Base-by-base conservation (phyloP, 2,797 vertebrate genomes). In the Rhyacichthys aspro region DNA sequence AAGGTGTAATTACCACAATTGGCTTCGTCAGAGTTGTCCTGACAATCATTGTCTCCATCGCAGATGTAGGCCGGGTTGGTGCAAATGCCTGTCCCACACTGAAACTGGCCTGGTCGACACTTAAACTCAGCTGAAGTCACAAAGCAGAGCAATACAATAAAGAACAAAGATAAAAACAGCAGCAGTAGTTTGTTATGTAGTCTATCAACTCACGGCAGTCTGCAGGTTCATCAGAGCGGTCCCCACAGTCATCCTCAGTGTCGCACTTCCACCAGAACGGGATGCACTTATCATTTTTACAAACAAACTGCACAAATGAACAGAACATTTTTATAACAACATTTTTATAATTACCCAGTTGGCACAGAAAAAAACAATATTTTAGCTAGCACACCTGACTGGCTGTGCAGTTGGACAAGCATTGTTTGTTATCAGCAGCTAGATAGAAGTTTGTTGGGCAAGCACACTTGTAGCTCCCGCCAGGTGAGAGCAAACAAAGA, bases 191-290 rank as follows among this genome's bases (percentile, higher is more conserved):
- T 9, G 42, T n/a, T 8, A 23, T 1, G 2, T 6, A 34, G 3
- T 46, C 19, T 12, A 34, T 55, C 47, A 14, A 94, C 95, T 95
- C 78, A 98, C 96, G 95, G 55, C 96, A 98, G 50, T 95, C 93
- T 8, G 93, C 88, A 0, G 96, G 96, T 69, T 98, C 96, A 0
- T 98, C 96, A 0, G 96, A 98, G 23, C 94, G 93, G 34, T 98
- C 96, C 0, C 96, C 96, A 3, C 96, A 98, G 86, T 98, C 96
- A 10, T 98, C 96, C 6, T 96, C 95, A 0, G 95, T 98, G 84
- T 98, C 96, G 70, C 96, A 98, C 84, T 97, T 98, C 96, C 96
- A 98, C 96, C 96, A 98, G 43, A 98, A 98, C 0, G 96, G 96
- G 82, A 98, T 98, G 72, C 96, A 98, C 84, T 98, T 96, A 81